Conservation (phyloP, 2,797 vertebrate species). For the Channallabes apus region DNA sequence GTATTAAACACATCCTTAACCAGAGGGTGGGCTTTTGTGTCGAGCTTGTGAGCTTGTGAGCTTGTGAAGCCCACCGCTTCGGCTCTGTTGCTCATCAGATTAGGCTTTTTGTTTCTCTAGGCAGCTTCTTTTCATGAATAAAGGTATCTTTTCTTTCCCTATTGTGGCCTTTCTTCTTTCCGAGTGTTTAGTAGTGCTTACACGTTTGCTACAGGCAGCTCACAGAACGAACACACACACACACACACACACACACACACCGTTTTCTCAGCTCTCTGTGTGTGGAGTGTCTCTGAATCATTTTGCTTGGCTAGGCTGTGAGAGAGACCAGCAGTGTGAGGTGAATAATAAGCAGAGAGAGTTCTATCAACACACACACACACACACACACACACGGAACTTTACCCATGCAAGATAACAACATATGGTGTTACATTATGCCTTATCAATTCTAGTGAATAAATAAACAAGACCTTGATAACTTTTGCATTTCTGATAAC, state of each 20-base stretch:
- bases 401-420: slow-evolving; percentile 4
- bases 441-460: not conserved
- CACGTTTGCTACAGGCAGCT: slow-evolving; percentile 23
- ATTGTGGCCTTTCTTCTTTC: slow-evolving; percentile 18
- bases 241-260: slow-evolving; percentile 25
- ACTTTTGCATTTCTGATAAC: slow-evolving; percentile 11
- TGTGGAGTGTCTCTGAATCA: slow-evolving; percentile 52
- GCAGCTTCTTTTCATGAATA: slow-evolving; percentile 22
- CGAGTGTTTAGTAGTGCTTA: slow-evolving; percentile 18
- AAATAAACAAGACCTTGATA: not conserved
- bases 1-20: slow-evolving; percentile 41
- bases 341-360: slow-evolving; percentile 54
- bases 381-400: not conserved
- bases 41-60: not conserved
- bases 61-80: slow-evolving; percentile 19
- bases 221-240: slow-evolving; percentile 28
- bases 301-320: slow-evolving; percentile 53
- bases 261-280: slow-evolving; percentile 29
- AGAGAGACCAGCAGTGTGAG: slow-evolving; percentile 54
- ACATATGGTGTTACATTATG: not conserved
- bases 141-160: slow-evolving; percentile 9
- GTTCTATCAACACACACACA: slow-evolving; percentile 38
- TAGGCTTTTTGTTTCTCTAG: slow-evolving; percentile 31
- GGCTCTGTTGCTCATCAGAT: slow-evolving; percentile 11
- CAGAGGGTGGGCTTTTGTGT: slow-evolving; percentile 30